Evolutionary conservation across 2,888 invertebrate genomes (phyloP).

Genomic region (Diachrysia chrysitis): DNA sequence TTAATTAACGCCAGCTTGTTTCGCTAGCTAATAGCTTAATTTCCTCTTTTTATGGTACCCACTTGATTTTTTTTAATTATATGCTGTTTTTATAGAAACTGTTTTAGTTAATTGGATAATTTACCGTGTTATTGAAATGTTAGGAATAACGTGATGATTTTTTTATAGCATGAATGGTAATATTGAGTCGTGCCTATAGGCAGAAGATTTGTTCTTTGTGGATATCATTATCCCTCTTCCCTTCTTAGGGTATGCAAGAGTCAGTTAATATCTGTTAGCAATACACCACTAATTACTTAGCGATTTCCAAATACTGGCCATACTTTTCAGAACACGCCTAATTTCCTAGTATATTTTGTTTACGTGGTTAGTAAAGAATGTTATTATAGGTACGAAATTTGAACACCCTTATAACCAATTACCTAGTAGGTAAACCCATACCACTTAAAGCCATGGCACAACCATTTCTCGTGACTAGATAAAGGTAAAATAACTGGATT

Average conservation of each 20-base stretch:
- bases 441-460: conserved; percentile 20
- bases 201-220: no score
- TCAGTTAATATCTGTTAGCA: no score
- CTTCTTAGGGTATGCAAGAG: no score
- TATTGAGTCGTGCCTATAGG: no score
- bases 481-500: conserved; percentile 47
- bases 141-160: conserved; percentile 13
- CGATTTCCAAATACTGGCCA: no score
- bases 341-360: no score
- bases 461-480: conserved; percentile 47
- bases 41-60: conserved; percentile 42
- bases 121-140: conserved; percentile 43
- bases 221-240: no score
- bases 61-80: conserved; percentile 51
- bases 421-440: background rate
- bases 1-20: conserved; percentile 60
- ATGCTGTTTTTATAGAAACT: conserved; percentile 33
- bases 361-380: no score
- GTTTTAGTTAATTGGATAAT: conserved; percentile 41
- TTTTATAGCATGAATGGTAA: conserved; percentile 23
- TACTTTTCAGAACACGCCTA: no score
- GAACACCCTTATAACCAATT: background rate
- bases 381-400: no score
- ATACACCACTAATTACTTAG: no score
- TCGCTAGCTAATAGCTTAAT: conserved; percentile 59